Base-by-base conservation (phyloP, 2,797 vertebrate species). In the Microtus californicus region DNA sequence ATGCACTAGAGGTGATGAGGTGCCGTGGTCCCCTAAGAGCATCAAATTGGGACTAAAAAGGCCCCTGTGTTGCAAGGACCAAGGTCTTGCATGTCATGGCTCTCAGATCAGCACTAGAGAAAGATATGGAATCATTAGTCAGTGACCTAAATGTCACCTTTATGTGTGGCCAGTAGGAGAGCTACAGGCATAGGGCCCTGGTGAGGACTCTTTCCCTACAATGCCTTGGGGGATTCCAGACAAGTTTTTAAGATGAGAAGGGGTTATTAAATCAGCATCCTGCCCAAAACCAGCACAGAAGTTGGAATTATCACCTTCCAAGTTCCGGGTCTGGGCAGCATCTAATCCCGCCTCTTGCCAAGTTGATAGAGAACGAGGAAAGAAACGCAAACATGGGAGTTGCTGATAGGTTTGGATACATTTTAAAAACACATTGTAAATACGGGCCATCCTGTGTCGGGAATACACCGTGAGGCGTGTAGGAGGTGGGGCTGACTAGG, bases 301-400 rank as follows among this genome's bases (percentile, higher is more conserved):
- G 31, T 6, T 85, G 88, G n/a, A 63, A 59, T 93, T 90, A 93
- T 86, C 91, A 61, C 91, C 29, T 51, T 61, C 80, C 61, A 73
- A 96, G 61, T 95, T 96, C 80, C 3, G 1, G 78, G 43, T 79
- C n/a, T 95, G 90, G 54, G 91, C 83, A 94, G 34, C 51, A 83
- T 74, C 40, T 78, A 82, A 92, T 93, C 54, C 54, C 7, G 1
- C 73, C 71, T 78, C 87, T 82, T 90, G 90, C 90, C 93, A 93
- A 89, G 59, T 3, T 82, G 43, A 93, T 13, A 67, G 78, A 65
- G 31, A 34, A 89, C 3, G 12, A 96, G 56, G 65, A 73, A 92
- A 90, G 80, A 93, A 85, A 87, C 17, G 15, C 29, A 87, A 74
- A 56, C 73, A 71, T 76, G 65, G 73, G 73, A 92, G 87, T 63